Evolutionary conservation across 1,140 invertebrate species (phyloP).

Genomic region (Drosophila lini): DNA sequence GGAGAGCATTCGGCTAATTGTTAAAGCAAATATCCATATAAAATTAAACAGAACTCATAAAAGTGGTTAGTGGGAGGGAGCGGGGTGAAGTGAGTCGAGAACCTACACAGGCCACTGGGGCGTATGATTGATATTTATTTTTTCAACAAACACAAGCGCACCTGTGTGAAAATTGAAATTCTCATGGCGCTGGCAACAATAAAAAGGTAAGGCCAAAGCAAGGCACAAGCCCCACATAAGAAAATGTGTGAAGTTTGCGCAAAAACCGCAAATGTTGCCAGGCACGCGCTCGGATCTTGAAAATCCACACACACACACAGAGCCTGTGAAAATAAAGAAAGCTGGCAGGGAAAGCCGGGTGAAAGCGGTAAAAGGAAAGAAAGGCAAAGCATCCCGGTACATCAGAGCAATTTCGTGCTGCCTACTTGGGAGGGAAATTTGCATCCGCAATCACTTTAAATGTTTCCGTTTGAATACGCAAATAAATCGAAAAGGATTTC

Average conservation of each 20-base stretch:
- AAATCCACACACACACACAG: conserved; percentile 44
- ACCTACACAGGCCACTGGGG: conserved; percentile 53
- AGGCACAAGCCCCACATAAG: conserved; percentile 59
- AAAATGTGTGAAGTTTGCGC: conserved; percentile 80
- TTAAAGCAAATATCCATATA: conserved; percentile 52
- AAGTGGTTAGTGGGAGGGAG: conserved; percentile 9
- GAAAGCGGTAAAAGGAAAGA: conserved; percentile 14
- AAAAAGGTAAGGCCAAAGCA: conserved; percentile 46
- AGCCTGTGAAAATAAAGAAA: conserved; percentile 10
- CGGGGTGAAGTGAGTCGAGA: conserved; percentile 9
- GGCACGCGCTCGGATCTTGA: conserved; percentile 73
- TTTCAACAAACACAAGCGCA: conserved; percentile 76
- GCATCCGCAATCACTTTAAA: conserved; percentile 83
- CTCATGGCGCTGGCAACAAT: conserved; percentile 69
- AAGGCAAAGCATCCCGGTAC: conserved; percentile 24
- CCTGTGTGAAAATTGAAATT: conserved; percentile 80
- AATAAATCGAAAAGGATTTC: conserved; percentile 83
- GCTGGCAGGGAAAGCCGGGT: neutral
- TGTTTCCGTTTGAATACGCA: conserved; percentile 84
- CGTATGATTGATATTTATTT: conserved; percentile 83
- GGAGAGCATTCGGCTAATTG: conserved; percentile 58
- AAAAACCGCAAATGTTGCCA: conserved; percentile 81
- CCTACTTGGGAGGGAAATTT: conserved; percentile 68
- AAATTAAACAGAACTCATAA: conserved; percentile 57
- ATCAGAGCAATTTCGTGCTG: conserved; percentile 57